Conservation (phyloP, 2,113 vertebrate species). For the Tychaedon coryphoeus region DNA sequence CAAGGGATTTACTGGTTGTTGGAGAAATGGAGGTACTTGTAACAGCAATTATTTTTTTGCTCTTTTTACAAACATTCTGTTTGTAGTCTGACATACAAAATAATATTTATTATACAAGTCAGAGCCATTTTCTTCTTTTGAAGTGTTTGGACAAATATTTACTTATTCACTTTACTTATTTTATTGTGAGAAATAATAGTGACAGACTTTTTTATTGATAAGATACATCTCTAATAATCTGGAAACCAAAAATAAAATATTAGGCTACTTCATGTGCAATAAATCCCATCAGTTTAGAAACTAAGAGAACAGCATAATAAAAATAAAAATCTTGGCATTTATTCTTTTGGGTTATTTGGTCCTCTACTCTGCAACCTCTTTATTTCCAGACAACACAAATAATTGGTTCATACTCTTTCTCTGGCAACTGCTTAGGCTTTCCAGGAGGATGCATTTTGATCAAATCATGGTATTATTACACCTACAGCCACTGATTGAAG, state of each 20-base stretch:
- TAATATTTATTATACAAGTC: not conserved
- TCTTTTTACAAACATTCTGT: not conserved
- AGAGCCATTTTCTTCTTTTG: constrained; percentile 17
- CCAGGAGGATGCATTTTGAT: constrained; percentile 40
- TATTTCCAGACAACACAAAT: constrained; percentile 57
- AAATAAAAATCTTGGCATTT: not conserved
- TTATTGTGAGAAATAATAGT: constrained; percentile 34
- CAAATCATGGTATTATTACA: not conserved
- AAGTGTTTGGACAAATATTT: constrained; percentile 55
- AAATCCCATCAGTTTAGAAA: not conserved
- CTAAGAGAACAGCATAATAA: not conserved
- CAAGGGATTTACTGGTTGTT: not conserved
- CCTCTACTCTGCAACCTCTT: constrained; percentile 14
- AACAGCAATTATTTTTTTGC: not conserved
- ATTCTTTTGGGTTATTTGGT: not conserved
- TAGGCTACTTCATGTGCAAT: not conserved
- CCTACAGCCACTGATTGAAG: constrained; percentile 58
- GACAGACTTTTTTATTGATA: not conserved
- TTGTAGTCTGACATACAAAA: constrained; percentile 5
- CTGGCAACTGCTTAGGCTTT: constrained; percentile 43
- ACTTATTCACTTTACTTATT: constrained; percentile 34
- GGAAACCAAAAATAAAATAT: not conserved
- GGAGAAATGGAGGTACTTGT: not conserved
- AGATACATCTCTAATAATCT: not conserved
- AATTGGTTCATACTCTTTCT: constrained; percentile 50